Base-by-base conservation (phyloP, 2,888 invertebrate species). In the Cheilosia vulpina region DNA sequence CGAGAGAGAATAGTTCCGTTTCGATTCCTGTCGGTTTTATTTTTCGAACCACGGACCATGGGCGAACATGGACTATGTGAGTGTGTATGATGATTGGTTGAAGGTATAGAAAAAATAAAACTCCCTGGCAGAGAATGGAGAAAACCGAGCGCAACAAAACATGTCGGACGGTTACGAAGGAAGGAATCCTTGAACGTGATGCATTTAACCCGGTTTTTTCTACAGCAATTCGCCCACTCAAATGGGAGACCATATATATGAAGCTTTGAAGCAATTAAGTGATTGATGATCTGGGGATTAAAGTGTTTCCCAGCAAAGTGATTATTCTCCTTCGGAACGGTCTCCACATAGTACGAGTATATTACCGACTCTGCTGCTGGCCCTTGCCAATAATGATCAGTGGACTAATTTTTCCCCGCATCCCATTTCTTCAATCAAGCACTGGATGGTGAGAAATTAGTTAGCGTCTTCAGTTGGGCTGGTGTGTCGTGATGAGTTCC, bases 251-350 rank as follows among this genome's bases (percentile, higher is more conserved):
- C 34, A 52, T 62, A 55, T 17, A 38, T 60, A 21, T 60, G 66
- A 81, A 81, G 57, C 85, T 62, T 71, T 38, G 57, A 77, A 63
- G 85, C 72, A 85, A 81, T 85, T 81, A 81, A 81, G 85, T 85
- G 85, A 85, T 85, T 85, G 85, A 85, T 85, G 76, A 77, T 85
- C 81, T 72, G 68, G 81, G 85, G 81, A 85, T 85, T 81, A 81
- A 81, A 85, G 85, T 81, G 81, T 81, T 77, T 81, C 72, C 76
- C 27, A 72, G 80, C 65, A 77, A 85, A 85, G 81, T 77, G 81
- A 85, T 85, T 85, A 81, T 80, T 85, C 50, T 81, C 77, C 63
- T 62, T 55, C 55, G 79, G 47, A 68, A 69, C 41, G 57, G 50
- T 72, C 63, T 78, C 53, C 13, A 31, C 31, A 9, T 31, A 31